Base-by-base conservation (phyloP, 2,888 invertebrate genomes). In the Eurois occulta region DNA sequence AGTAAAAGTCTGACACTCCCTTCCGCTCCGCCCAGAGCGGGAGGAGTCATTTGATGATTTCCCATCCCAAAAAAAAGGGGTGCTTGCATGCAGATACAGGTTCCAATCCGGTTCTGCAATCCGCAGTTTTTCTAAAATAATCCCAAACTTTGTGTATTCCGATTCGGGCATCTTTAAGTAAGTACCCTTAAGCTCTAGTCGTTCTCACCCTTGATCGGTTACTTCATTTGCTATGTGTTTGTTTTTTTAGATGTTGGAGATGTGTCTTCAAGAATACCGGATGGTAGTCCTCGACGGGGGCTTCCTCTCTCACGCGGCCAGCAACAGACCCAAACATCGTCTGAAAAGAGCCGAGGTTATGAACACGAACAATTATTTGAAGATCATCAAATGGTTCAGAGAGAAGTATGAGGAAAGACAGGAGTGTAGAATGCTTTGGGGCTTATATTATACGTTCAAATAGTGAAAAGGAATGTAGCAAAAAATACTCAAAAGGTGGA, bases 231-330 rank as follows among this genome's bases (percentile, higher is more conserved):
- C n/a, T 32, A 8, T 21, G 0, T 18, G 0, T 55, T 5, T 35
- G 0, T n/a, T 81, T 28, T 32, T 21, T 24, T 94, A 98, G 98
- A 98, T 98, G 98, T 95, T 98, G 90, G 98, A 98, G 94, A 97
- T 98, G 97, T 98, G 98, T 92, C 97, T 98, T 82, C 96, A 97
- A 93, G 97, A 97, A 86, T 98, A 98, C 92, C 97, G 97, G 69
- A 97, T 98, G 93, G 97, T 98, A 80, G 97, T 98, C 8, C 93
- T 98, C 70, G 98, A 98, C 87, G 98, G 98, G 41, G 98, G 97
- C 0, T 98, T 98, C 91, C 97, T 98, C 66, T 97, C 98, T 46
- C 98, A 98, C 91, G 97, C 97, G 0, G 95, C 96, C 0, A 95
- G 91, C 91, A 95, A 71, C 95, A 96, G 80, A 80, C 92, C 78